Percentiles rank a stretch among this genome's conserved stretches.
Conservation (phyloP, 2,113 vertebrate species). For the Pantherophis guttatus region DNA sequence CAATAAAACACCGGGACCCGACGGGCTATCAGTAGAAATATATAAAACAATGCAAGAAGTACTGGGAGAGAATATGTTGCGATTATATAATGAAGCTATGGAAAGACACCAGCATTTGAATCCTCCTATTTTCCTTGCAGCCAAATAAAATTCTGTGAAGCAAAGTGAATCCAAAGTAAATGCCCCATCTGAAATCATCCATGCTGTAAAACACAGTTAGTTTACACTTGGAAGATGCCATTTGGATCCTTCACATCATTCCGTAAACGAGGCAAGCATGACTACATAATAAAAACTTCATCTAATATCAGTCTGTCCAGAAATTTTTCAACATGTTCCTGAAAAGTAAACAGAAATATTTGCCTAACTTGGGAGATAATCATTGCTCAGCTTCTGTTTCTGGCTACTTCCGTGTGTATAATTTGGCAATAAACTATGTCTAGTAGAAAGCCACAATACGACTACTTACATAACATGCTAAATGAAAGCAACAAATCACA, state of each 20-base stretch:
- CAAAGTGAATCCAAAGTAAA: not conserved
- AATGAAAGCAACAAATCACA: not conserved
- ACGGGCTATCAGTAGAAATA: too few species aligned
- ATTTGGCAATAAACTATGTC: not conserved
- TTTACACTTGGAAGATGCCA: not conserved
- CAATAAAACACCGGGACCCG: too few species aligned
- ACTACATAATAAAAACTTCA: not conserved
- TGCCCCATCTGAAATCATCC: not conserved
- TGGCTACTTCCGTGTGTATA: not conserved
- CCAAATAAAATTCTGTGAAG: not conserved
- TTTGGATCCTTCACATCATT: not conserved
- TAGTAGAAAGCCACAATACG: not conserved
- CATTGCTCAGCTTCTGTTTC: not conserved
- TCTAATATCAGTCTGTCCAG: not conserved
- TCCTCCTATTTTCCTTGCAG: not conserved
- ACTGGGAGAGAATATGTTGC: too few species aligned
- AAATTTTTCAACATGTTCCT: not conserved
- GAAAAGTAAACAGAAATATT: not conserved
- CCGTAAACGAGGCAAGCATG: not conserved
- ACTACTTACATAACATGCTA: not conserved
- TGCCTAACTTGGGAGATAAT: not conserved
- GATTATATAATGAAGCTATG: too few species aligned
- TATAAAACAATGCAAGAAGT: too few species aligned
- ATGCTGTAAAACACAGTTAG: not conserved
- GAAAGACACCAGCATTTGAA: not conserved